Base-by-base conservation (phyloP, 2,113 vertebrate genomes). In the Pleuronectes platessa region DNA sequence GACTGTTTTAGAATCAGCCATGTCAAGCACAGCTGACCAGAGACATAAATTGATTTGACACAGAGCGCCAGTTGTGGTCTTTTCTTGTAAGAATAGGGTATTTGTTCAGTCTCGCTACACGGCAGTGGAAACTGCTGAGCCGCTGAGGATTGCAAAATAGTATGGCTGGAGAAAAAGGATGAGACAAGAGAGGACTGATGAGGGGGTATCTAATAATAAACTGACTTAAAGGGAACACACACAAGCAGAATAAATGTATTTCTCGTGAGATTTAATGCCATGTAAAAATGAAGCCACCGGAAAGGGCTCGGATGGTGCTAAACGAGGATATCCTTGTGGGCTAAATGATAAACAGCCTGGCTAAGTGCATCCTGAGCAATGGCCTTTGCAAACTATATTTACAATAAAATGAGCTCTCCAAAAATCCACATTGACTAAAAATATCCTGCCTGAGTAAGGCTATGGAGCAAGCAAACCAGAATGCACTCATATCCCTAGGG, bases 341-440 rank as follows among this genome's bases (percentile, higher is more conserved):
- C 78, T 49, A 74, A 83, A 85, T 81, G 78, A 61, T 73, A 90
- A 85, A 83, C 68, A 82, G 74, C 51, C 62, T 0, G 23, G 31
- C 27, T 77, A 74, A 79, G 66, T 72, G 68, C 76, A 85, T 78
- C 49, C 63, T 83, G 40, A 65, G 61, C 82, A 54, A 63, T 83
- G 35, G 65, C 61, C 82, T 83, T 79, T 86, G 78, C 0, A 47
- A 68, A 78, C 74, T 64, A 61, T 77, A 76, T 85, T 77, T 78
- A 73, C 69, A 85, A 79, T 73, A 82, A 87, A 85, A 90, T 76
- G 68, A 86, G 81, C 73, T 84, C 85, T 79, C 67, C 81, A 87
- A 90, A 83, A 76, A 81, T 85, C 71, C 78, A 83, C 75, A 53
- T 31, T 75, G 82, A 87, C 89, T 91, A 89, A 90, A 91, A 87